These are phyloP conservation scores for Pyrocoelia pectoralis DNA, from an alignment of 2,888 invertebrate genomes.

Conservation along the genomic window DNA sequence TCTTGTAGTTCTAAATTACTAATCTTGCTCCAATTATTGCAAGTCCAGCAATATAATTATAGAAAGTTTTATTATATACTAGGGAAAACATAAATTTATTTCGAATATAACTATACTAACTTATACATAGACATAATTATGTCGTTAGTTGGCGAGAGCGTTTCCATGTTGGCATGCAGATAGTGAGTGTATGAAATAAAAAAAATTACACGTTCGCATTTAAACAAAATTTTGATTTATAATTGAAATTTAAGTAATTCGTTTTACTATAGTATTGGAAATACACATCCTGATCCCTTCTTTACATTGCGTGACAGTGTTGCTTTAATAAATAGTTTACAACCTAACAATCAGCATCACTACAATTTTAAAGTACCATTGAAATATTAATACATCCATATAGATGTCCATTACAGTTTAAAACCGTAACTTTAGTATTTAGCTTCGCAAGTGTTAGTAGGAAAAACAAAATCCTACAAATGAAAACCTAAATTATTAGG, in stretches of 20 bases:
- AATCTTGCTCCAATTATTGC: conserved; percentile 20
- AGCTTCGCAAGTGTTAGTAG: conserved; percentile 9
- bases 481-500: background rate
- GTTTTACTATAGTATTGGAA: conserved; percentile 4
- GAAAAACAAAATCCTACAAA: background rate
- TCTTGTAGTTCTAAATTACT: conserved; percentile 14
- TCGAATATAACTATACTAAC: conserved; percentile 20
- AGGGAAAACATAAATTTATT: conserved; percentile 23
- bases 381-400: conserved; percentile 48
- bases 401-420: conserved; percentile 44
- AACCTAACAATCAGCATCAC: conserved; percentile 35
- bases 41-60: conserved; percentile 19
- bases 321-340: conserved; percentile 38
- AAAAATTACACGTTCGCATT: conserved; percentile 4
- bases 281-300: conserved; percentile 12
- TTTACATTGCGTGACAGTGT: conserved; percentile 26
- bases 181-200: conserved; percentile 8
- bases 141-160: conserved; percentile 24
- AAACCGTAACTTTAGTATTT: conserved; percentile 21
- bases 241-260: background rate
- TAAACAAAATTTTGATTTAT: conserved; percentile 13
- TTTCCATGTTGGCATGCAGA: conserved; percentile 20
- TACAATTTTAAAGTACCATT: conserved; percentile 43
- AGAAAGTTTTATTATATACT: conserved; percentile 25
- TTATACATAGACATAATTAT: conserved; percentile 27